Conservation (phyloP, 2,113 vertebrate genomes). For the Dasyornis broadbenti region DNA sequence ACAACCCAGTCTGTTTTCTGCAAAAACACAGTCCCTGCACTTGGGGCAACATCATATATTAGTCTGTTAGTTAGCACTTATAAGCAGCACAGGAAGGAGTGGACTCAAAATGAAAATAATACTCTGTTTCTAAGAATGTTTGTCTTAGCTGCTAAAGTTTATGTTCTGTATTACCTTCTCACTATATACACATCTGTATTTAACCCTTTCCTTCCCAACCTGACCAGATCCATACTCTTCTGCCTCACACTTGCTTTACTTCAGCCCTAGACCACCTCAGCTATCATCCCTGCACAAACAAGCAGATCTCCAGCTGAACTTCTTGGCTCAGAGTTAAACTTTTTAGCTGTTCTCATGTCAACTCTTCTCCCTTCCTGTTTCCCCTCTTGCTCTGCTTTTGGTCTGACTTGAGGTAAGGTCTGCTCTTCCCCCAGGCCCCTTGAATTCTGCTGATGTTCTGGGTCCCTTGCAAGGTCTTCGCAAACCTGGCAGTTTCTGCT, state of each 20-base stretch:
- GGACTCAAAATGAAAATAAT: not conserved
- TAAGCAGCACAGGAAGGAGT: not conserved
- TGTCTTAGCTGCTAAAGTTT: not conserved
- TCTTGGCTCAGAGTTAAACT: not conserved
- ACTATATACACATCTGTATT: not conserved
- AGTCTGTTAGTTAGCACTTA: not conserved
- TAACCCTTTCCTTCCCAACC: not conserved
- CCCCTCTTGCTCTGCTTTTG: not conserved
- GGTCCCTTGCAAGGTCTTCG: not conserved
- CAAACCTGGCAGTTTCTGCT: slow-evolving; percentile 46
- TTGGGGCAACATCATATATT: not conserved
- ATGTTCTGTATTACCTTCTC: not conserved
- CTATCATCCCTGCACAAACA: not conserved
- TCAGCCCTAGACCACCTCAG: not conserved
- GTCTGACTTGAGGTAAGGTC: not conserved
- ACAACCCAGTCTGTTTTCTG: not conserved
- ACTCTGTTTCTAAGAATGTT: not conserved
- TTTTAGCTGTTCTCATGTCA: not conserved
- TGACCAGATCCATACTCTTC: not conserved
- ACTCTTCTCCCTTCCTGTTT: not conserved
- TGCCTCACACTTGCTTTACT: not conserved
- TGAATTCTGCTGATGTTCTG: slow-evolving; percentile 30
- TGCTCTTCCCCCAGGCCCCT: not conserved
- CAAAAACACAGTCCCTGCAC: not conserved
- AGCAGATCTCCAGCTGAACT: not conserved